These are phyloP conservation scores for Apomyelois bistriatella DNA, from an alignment of 2,888 invertebrate genomes.

Conservation along the genomic window DNA sequence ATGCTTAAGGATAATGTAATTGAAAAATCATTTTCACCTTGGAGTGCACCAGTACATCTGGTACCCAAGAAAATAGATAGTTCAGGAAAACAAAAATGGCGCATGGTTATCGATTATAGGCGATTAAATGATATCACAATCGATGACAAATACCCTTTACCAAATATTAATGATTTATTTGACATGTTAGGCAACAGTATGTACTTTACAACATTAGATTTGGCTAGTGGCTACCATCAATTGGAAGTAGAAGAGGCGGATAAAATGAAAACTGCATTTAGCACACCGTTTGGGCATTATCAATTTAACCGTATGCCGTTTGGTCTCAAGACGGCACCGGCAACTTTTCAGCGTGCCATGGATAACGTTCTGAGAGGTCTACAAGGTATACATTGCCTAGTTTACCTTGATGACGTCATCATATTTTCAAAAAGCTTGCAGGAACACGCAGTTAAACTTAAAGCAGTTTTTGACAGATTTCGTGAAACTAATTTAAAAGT, in stretches of 20 bases:
- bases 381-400: conserved; percentile 35
- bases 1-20: conserved; percentile 38
- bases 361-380: conserved; percentile 39
- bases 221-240: conserved; percentile 31
- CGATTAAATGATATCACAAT: conserved; percentile 31
- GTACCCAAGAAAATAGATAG: conserved; percentile 43
- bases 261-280: conserved; percentile 27
- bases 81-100: conserved; percentile 33
- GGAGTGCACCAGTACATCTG: conserved; percentile 41
- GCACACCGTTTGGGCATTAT: conserved; percentile 25
- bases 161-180: conserved; percentile 16
- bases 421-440: conserved; percentile 29
- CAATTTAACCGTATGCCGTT: conserved; percentile 32
- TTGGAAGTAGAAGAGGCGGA: conserved; percentile 24
- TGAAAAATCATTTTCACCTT: conserved; percentile 34
- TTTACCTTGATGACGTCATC: conserved; percentile 42
- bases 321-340: conserved; percentile 37
- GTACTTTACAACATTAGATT: conserved; percentile 32
- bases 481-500: conserved; percentile 26
- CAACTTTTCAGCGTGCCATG: conserved; percentile 49
- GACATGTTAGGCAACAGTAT: conserved; percentile 23
- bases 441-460: conserved; percentile 26
- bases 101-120: conserved; percentile 29
- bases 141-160: conserved; percentile 30
- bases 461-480: conserved; percentile 25